Conservation (phyloP, 2,113 vertebrate species). For the Coptodon bakossiorum region DNA sequence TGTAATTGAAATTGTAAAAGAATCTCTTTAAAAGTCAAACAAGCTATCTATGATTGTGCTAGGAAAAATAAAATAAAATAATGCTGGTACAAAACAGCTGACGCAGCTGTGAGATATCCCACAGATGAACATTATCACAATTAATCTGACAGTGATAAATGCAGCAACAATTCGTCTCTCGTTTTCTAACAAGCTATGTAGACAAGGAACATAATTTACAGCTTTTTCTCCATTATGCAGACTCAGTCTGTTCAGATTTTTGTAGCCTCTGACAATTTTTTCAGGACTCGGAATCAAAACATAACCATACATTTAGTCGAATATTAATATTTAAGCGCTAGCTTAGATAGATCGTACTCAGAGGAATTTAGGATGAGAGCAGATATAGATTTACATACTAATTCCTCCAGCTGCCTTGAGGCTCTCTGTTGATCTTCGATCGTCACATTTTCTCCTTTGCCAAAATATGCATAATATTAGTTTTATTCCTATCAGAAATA, state of each 20-base stretch:
- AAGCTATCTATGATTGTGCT: neutral
- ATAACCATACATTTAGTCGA: neutral
- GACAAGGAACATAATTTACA: neutral
- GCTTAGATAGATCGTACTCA: neutral
- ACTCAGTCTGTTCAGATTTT: neutral
- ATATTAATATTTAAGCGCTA: neutral
- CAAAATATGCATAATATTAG: neutral
- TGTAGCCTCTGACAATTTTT: neutral
- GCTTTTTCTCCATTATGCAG: neutral
- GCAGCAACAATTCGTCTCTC: neutral
- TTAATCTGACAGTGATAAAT: slow-evolving; percentile 45
- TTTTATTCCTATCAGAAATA: neutral
- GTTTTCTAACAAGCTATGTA: neutral
- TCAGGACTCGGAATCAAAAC: neutral
- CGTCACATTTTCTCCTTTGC: neutral
- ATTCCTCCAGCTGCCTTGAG: slow-evolving; percentile 13
- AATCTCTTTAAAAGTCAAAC: slow-evolving; percentile 9
- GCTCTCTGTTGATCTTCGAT: slow-evolving; percentile 12
- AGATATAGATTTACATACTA: slow-evolving; percentile 22
- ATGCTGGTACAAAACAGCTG: neutral
- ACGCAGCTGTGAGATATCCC: neutral
- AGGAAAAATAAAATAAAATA: neutral
- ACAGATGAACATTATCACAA: slow-evolving; percentile 10
- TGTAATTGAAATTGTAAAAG: slow-evolving; percentile 34
- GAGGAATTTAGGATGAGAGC: neutral